Percentiles rank a stretch among this genome's conserved stretches.
Conservation (phyloP, 1,140 invertebrate genomes). For the Pollicipes pollicipes region DNA sequence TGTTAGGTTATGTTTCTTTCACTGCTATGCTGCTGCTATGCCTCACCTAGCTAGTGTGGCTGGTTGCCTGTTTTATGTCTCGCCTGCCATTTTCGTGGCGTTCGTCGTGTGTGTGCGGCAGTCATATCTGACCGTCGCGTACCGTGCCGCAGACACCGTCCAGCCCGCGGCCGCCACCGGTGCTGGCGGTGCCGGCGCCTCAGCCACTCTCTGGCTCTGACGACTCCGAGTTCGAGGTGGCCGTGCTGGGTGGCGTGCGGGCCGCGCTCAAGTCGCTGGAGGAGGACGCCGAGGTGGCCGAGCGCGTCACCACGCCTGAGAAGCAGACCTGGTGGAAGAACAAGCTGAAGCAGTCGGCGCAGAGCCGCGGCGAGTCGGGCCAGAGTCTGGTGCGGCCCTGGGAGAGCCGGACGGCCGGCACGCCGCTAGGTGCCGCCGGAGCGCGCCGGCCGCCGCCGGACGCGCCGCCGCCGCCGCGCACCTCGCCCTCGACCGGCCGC, state of each 20-base stretch:
- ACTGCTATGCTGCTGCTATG: too few species aligned
- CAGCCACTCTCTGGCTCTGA: not conserved
- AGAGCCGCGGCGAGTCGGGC: not conserved
- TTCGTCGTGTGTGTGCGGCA: too few species aligned
- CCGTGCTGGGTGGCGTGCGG: not conserved
- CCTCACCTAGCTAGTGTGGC: too few species aligned
- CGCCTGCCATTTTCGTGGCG: too few species aligned
- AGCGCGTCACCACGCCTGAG: constrained; percentile 7
- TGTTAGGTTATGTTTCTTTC: too few species aligned
- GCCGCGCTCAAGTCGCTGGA: constrained; percentile 6
- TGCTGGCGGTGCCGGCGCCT: not conserved
- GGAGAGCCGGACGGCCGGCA: not conserved
- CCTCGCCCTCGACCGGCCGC: too few species aligned
- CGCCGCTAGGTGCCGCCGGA: not conserved
- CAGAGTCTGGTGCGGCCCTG: not conserved
- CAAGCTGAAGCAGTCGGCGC: constrained; percentile 3
- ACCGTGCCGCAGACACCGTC: too few species aligned
- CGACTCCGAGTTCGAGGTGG: not conserved
- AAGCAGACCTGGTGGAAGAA: constrained; percentile 5
- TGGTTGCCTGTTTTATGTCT: too few species aligned
- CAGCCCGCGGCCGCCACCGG: too few species aligned
- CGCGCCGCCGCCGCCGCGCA: too few species aligned
- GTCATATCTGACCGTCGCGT: too few species aligned
- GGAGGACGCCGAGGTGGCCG: constrained; percentile 1
- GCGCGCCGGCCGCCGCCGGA: too few species aligned